phyloP scores from a whole-genome alignment of 2,113 vertebrate genomes.

The Nicator chloris region DNA sequence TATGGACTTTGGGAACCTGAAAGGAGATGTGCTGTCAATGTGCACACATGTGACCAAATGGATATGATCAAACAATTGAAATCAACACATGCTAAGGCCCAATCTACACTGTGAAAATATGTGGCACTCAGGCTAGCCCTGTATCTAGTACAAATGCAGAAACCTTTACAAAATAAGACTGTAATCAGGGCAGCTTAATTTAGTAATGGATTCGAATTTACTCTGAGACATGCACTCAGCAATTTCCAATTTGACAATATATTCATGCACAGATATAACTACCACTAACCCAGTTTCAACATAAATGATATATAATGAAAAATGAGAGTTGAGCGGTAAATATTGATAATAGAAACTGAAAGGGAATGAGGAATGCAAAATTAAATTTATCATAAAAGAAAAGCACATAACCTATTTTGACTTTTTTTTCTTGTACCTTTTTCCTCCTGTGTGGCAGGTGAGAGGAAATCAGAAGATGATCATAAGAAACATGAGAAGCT shows the following conservation, averaged over 20 bases:
- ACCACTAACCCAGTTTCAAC: neutral
- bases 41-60: neutral
- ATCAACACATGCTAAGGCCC: neutral
- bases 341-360: neutral
- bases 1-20: neutral
- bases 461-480: neutral
- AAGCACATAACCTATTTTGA: neutral
- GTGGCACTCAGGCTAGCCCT: neutral
- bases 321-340: constrained; percentile 1
- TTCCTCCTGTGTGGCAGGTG: neutral
- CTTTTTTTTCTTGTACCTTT: neutral
- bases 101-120: neutral
- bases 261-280: neutral
- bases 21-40: neutral
- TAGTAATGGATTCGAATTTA: constrained; percentile 37
- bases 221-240: neutral
- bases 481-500: neutral
- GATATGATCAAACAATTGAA: neutral
- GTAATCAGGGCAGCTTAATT: constrained; percentile 25
- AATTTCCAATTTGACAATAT: constrained; percentile 48
- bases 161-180: neutral
- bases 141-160: neutral
- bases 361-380: neutral
- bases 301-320: constrained; percentile 35
- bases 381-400: neutral